These are phyloP conservation scores for Zeus faber DNA, from an alignment of 2,113 vertebrate species.

Conservation along the genomic window DNA sequence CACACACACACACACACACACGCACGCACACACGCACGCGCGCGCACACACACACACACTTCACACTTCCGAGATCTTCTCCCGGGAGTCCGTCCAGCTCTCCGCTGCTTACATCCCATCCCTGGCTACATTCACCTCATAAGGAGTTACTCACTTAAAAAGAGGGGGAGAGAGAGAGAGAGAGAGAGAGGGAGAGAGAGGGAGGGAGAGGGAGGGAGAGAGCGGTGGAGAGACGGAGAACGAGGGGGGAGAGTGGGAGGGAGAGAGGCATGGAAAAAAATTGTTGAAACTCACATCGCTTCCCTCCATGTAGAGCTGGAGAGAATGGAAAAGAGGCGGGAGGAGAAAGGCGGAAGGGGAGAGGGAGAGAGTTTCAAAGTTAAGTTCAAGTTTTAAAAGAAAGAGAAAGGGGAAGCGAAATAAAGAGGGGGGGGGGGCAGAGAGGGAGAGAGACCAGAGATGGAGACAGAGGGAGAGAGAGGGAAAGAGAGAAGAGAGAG, in stretches of 20 bases:
- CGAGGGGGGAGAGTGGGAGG: neutral
- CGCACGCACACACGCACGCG: neutral
- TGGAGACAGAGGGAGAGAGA: neutral
- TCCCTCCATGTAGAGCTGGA: too few relatives aligned
- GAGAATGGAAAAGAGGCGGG: neutral
- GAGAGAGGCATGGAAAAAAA: neutral
- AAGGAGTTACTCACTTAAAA: too few relatives aligned
- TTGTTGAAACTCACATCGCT: too few relatives aligned
- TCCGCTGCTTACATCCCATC: too few relatives aligned
- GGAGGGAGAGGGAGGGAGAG: neutral
- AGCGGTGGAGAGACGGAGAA: neutral
- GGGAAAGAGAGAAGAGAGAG: neutral
- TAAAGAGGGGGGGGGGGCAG: too few relatives aligned
- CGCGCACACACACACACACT: neutral
- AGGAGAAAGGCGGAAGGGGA: neutral
- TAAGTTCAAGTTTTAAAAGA: too few relatives aligned
- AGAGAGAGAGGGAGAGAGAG: too few relatives aligned
- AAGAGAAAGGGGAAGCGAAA: too few relatives aligned
- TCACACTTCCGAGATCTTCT: neutral
- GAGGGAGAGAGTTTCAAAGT: neutral
- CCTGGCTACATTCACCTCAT: too few relatives aligned
- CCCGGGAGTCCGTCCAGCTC: too few relatives aligned
- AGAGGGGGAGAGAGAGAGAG: neutral
- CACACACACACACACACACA: neutral
- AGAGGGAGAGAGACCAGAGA: neutral